phyloP scores from a whole-genome alignment of 1,140 invertebrate species.

The Ceratitis capitata region DNA sequence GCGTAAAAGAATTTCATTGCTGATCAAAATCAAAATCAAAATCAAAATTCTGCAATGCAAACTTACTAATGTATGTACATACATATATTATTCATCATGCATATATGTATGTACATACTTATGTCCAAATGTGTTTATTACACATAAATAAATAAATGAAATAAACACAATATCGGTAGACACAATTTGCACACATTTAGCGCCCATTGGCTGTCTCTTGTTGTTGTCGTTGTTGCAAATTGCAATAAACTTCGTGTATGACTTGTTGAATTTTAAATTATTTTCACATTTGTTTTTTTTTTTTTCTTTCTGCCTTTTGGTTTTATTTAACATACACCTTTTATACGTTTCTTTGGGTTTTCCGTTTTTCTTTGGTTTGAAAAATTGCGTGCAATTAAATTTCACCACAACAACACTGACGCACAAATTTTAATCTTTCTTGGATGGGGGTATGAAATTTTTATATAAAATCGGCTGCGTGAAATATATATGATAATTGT shows the following conservation, averaged over 20 bases:
- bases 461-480: background rate
- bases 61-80: background rate
- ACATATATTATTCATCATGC: no score
- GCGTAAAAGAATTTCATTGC: background rate
- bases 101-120: background rate
- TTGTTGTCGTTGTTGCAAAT: background rate
- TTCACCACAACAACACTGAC: background rate
- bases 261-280: background rate
- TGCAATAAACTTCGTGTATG: background rate
- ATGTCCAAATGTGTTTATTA: background rate
- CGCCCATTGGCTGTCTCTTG: background rate
- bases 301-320: no score
- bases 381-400: conserved; percentile 34
- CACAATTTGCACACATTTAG: background rate
- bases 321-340: background rate
- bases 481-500: background rate
- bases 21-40: conserved; percentile 25
- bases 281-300: background rate
- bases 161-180: no score
- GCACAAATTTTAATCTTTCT: background rate
- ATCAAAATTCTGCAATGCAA: background rate
- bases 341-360: no score
- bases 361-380: background rate
- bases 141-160: no score
- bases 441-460: background rate